Base-by-base conservation (phyloP, 2,113 vertebrate genomes). In the Chaetodon auriga region DNA sequence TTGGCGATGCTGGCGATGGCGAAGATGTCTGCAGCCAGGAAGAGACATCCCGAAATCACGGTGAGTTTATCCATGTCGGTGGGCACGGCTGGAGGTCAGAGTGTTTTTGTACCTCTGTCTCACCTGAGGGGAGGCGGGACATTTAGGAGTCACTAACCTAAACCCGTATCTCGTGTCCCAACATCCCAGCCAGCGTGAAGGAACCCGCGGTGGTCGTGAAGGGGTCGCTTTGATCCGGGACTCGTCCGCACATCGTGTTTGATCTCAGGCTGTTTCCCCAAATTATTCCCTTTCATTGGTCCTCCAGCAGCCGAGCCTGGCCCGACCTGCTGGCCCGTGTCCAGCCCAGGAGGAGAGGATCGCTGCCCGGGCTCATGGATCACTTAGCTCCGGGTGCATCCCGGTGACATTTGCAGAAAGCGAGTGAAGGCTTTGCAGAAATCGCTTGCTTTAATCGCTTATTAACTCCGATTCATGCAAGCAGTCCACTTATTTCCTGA, bases 21-120 rank as follows among this genome's bases (percentile, higher is more conserved):
- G 92, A 99, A 99, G 93, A 99, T 97, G 94, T 99, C 97, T 43
- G 97, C 97, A 69, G 97, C 96, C 91, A 99, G 95, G 92, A 99
- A 99, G 87, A 99, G 97, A 90, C 97, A 99, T 96, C 97, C 97
- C 96, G 97, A 98, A 87, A 99, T 98, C 92, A 98, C 96, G 92
- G 97, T 98, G 94, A 98, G 96, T 95, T 98, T 98, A 96, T 99
- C 97, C 97, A 99, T 98, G 75, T 79, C 75, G n/a, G 61, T 41
- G 76, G 23, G 48, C 35, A 46, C 61, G 38, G 63, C 61, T 70
- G 65, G 66, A 66, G 78, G 66, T 64, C 63, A 11, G 68, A 48
- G 74, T 35, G 63, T 74, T 38, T 72, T 0, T 55, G 71, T 46
- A 80, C 58, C 79, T 85, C 69, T 36, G 14, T 84, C 85, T 83